Conservation (phyloP, 2,113 vertebrate genomes). For the Agapornis roseicollis region DNA sequence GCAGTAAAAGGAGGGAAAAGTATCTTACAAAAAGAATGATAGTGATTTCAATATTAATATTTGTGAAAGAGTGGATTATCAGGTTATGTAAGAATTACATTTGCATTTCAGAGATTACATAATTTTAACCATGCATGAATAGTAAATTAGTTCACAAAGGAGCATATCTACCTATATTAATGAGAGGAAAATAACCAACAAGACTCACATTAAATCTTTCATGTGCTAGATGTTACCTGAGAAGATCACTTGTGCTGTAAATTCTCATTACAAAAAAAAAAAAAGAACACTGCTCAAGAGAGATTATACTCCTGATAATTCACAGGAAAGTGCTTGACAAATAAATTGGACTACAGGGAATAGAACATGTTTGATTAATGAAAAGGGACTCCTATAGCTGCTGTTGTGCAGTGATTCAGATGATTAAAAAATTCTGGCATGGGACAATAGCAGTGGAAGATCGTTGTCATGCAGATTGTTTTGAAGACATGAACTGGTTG, state of each 20-base stretch:
- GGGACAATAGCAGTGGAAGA: background rate
- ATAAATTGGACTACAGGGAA: background rate
- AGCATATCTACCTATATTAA: background rate
- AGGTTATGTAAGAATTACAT: background rate
- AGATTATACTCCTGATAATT: background rate
- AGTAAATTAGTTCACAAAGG: background rate
- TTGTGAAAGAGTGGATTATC: background rate
- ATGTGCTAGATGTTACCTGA: background rate
- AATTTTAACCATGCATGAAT: background rate
- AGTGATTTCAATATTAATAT: background rate
- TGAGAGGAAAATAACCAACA: background rate
- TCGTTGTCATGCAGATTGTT: slow-evolving; percentile 30
- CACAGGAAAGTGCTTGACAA: background rate
- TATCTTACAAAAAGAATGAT: background rate
- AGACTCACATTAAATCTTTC: background rate
- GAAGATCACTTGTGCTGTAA: background rate
- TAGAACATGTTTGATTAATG: slow-evolving; percentile 8
- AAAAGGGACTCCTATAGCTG: background rate
- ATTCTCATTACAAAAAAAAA: background rate
- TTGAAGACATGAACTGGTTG: background rate
- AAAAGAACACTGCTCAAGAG: background rate
- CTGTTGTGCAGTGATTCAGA: background rate
- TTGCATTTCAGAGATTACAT: background rate
- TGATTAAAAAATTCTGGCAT: background rate
- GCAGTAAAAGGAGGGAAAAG: background rate